Base-by-base conservation (phyloP, 2,797 vertebrate species). In the Peromyscus melanophrys region DNA sequence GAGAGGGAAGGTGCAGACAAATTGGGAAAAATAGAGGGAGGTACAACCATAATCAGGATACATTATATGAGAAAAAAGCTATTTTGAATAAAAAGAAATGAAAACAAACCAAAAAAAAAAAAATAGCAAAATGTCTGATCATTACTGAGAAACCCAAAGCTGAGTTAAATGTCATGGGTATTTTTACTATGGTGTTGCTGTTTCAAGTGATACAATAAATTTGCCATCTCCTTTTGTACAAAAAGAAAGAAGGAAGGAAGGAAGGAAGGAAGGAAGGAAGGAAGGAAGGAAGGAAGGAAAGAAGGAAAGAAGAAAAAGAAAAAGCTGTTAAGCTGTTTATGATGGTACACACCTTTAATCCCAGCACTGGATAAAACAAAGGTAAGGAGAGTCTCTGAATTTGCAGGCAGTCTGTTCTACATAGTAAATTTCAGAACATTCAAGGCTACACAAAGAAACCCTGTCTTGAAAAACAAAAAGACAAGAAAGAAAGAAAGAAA, bases 101-200 rank as follows among this genome's bases (percentile, higher is more conserved):
- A 59, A 82, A 46, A 67, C 2, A 29, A 67, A 67, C 14, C 5
- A 65, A 27, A 40, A 43, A 83, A 19, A 90, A 76, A 52, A 65
- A 80, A 40, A 40, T 92, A 61, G 10, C 37, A 88, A 81, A 93
- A 75, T 85, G 84, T 11, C 25, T 71, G n/a, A 8, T 82, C 17
- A 31, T 6, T 90, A n/a, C 10, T 90, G 5, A 75, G 93, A 95
- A 94, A 85, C 55, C 21, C 63, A 95, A 95, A 67, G 59, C 6
- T 61, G 11, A 86, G 12, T 52, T 95, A 91, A 91, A 40, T 81
- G 87, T 21, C 34, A 0, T n/a, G 83, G 25, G 61, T 59, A 23
- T 9, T 85, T 92, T 92, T 85, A 8, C 61, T 92, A 4, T 31
- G 13, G 12, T 29, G 75, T 83, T 94, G 92, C 59, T 67, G 25